These are phyloP conservation scores for Malacoctenus gilli DNA, from an alignment of 2,797 vertebrate species.

Conservation along the genomic window DNA sequence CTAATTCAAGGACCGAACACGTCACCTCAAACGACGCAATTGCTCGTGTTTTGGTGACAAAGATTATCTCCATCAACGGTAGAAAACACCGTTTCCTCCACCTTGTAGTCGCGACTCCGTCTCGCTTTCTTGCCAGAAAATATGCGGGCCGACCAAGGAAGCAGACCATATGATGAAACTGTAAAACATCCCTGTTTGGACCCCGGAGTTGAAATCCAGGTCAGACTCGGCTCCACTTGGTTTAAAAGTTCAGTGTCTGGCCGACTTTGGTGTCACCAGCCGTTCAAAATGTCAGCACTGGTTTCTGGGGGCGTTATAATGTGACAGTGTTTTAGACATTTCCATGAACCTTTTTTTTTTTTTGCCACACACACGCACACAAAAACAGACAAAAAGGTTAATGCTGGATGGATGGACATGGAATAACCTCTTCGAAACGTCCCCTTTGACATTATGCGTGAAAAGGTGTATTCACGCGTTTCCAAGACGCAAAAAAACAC, in stretches of 20 bases:
- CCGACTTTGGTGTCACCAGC: conserved; percentile 36
- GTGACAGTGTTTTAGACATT: conserved; percentile 30
- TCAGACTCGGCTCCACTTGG: conserved; percentile 41
- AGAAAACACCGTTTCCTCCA: neutral
- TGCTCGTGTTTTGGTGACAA: too few species aligned
- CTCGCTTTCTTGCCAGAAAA: conserved; percentile 24
- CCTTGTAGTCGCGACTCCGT: conserved; percentile 10
- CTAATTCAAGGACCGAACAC: too few species aligned
- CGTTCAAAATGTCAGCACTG: conserved; percentile 48
- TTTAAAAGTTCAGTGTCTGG: conserved; percentile 54
- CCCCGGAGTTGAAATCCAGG: conserved; percentile 53
- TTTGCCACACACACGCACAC: too few species aligned
- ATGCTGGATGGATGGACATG: conserved; percentile 29
- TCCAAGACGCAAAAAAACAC: conserved; percentile 60
- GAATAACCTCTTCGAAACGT: conserved; percentile 59
- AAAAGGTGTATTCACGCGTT: conserved; percentile 59
- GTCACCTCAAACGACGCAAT: too few species aligned
- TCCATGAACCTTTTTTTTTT: conserved; percentile 39
- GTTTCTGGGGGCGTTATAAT: conserved; percentile 40
- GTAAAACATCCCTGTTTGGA: conserved; percentile 47
- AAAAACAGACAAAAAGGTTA: too few species aligned
- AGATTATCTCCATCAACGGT: neutral
- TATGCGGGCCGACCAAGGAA: conserved; percentile 21
- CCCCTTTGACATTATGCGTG: conserved; percentile 43
- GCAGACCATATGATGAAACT: conserved; percentile 28